Conservation (phyloP, 2,797 vertebrate genomes). For the Aratinga solstitialis region DNA sequence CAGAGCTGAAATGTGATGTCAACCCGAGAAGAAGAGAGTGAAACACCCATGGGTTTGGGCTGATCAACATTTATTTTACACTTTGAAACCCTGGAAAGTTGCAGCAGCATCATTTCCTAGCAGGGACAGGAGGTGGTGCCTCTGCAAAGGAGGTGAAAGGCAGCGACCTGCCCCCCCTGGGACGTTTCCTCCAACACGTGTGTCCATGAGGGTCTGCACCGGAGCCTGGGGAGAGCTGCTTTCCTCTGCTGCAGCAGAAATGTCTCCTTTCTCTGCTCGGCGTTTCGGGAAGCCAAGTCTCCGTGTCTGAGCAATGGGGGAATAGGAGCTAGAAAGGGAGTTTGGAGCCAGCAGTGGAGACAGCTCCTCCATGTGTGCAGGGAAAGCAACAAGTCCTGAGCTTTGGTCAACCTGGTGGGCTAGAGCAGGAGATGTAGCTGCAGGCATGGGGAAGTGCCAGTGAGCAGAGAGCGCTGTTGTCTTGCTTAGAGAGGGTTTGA, state of each 20-base stretch:
- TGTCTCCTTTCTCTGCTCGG: not conserved
- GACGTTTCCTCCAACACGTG: fast-evolving
- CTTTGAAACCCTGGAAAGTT: not conserved
- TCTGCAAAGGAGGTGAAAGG: not conserved
- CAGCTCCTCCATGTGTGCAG: not conserved
- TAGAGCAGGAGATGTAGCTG: not conserved
- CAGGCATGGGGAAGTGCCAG: not conserved
- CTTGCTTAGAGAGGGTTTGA: not conserved
- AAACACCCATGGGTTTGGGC: not conserved
- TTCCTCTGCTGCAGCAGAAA: not conserved
- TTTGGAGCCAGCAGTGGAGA: not conserved
- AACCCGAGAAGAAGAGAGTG: not conserved
- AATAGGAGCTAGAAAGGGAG: not conserved
- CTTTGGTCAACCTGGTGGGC: not conserved
- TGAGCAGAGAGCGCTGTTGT: not conserved
- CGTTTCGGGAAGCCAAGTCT: not conserved
- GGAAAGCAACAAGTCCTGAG: not conserved
- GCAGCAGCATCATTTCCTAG: not conserved
- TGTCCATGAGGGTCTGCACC: not conserved
- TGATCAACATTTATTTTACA: not conserved
- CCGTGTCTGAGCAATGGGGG: not conserved
- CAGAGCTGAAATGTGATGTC: fast-evolving
- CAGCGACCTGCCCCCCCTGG: not conserved
- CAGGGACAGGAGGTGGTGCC: not conserved
- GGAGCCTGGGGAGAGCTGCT: not conserved